Evolutionary conservation across 2,113 vertebrate species (phyloP).

Genomic region (Urocynchramus pylzowi): DNA sequence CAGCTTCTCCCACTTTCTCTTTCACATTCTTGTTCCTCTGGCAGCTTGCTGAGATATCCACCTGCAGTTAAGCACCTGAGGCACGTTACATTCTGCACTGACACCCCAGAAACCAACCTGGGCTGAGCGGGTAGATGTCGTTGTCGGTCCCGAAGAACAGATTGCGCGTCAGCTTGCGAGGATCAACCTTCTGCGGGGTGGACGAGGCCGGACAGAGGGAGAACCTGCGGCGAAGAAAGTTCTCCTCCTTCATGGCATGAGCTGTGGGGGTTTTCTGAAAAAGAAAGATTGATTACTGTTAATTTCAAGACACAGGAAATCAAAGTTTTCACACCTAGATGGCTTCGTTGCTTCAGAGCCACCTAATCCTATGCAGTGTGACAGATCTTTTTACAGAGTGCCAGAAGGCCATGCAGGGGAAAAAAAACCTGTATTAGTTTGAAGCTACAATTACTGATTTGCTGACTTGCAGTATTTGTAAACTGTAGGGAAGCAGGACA

Average conservation of each 20-base stretch:
- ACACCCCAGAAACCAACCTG: conserved; percentile 73
- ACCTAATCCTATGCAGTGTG: not conserved
- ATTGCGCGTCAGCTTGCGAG: conserved; percentile 80
- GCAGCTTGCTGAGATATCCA: not conserved
- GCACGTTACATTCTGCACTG: not conserved
- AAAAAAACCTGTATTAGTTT: not conserved
- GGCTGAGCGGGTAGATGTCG: conserved; percentile 80
- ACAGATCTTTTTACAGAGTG: not conserved
- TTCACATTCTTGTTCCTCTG: not conserved
- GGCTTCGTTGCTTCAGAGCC: not conserved
- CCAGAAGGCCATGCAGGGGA: not conserved
- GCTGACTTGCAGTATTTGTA: not conserved
- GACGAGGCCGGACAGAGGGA: conserved; percentile 85
- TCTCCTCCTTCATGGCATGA: conserved; percentile 95
- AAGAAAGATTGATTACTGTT: not conserved
- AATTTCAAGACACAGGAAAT: not conserved
- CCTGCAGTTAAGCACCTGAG: not conserved
- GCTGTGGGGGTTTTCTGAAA: conserved; percentile 80
- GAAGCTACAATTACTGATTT: not conserved
- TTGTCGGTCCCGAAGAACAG: conserved; percentile 86
- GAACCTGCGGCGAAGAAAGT: conserved; percentile 87
- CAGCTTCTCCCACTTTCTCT: not conserved
- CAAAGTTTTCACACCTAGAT: not conserved
- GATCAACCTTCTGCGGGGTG: conserved; percentile 87
- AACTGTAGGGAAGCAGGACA: not conserved